phyloP scores from a whole-genome alignment of 2,888 invertebrate genomes.

The Drosophila vallismaia region DNA sequence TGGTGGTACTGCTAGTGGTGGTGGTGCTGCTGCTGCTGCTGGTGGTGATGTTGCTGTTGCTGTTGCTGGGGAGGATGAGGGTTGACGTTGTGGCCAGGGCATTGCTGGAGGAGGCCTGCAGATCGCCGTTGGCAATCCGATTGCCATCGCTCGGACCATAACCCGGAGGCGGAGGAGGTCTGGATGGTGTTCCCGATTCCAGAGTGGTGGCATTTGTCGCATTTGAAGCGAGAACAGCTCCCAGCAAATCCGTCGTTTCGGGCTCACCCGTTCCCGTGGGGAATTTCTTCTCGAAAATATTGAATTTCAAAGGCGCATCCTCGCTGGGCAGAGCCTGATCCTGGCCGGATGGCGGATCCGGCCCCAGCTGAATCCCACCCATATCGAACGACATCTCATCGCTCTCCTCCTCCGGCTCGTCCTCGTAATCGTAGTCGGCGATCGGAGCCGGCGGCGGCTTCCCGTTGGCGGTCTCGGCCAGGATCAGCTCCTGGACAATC shows the following conservation, averaged over 20 bases:
- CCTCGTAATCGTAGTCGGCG: conserved; percentile 73
- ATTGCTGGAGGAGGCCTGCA: conserved; percentile 57
- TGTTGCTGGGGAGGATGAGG: conserved; percentile 23
- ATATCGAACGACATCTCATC: conserved; percentile 44
- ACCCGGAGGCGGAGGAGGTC: conserved; percentile 25
- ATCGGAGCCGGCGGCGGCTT: conserved; percentile 25
- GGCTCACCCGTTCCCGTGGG: conserved; percentile 58
- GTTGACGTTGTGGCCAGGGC: conserved; percentile 48
- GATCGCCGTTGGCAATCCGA: conserved; percentile 50
- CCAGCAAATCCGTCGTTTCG: conserved; percentile 26
- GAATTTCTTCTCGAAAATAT: conserved; percentile 81
- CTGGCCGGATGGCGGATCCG: conserved; percentile 21
- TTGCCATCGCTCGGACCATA: conserved; percentile 12
- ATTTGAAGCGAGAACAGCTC: not conserved
- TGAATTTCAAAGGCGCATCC: conserved; percentile 83
- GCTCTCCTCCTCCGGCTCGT: conserved; percentile 71
- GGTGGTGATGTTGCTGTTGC: conserved; percentile 24
- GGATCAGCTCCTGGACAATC: conserved; percentile 71
- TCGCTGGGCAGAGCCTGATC: conserved; percentile 71
- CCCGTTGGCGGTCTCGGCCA: conserved; percentile 29
- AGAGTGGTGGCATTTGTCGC: conserved; percentile 6
- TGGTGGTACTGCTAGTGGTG: conserved; percentile 9
- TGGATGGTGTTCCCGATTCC: conserved; percentile 11
- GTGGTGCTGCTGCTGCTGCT: conserved; percentile 15
- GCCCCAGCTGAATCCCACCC: conserved; percentile 3